Evolutionary conservation across 2,797 vertebrate genomes (phyloP), one percentile per base, ranked within the genome.

Genomic region (Loris lydekkerianus): DNA sequence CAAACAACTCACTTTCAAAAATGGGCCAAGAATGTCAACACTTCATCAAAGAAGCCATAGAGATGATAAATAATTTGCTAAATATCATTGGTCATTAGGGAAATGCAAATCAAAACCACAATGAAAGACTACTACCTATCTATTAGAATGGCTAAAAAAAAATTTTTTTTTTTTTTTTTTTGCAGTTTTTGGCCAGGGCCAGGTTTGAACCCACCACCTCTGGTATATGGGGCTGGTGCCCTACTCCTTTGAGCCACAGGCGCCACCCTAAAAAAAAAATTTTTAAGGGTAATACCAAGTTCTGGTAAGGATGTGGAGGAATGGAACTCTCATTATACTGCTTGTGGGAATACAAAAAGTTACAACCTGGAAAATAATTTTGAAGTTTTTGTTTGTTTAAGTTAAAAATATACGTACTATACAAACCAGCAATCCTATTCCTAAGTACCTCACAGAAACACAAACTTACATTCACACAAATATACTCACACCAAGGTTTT

Each of bases 261-360:
- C 8, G 10, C 46, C 46, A 46, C 46, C 46, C 46, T 46, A 27
- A 15, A 49, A 27, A 2, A 7, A 31, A 2, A 15, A 15, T 14
- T 20, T 75, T 65, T 4, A 49, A 53, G 60, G 31, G 29, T 15
- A 63, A 20, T 7, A 2, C 13, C 49, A 80, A 3, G 5, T 2
- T 1, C 80, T 40, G 15, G 17, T 5, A 15, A 89, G 25, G 34
- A 10, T 10, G 3, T 0, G 25, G 60, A 53, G 43, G 5, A 34
- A 15, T 5, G 29, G 27, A 40, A 70, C 10, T 46, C 40, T 56
- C 43, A 5, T 4, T 4, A 2, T 0, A 1, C 7, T 2, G 11
- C 58, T 27, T 10, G 31, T 27, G 31, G n/a, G 40, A 69, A 15
- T 0, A 63, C 2, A 23, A 77, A 34, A 53, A 61, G 3, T 23